Evolutionary conservation across 2,888 invertebrate genomes (phyloP).

Genomic region (Acleris literana): DNA sequence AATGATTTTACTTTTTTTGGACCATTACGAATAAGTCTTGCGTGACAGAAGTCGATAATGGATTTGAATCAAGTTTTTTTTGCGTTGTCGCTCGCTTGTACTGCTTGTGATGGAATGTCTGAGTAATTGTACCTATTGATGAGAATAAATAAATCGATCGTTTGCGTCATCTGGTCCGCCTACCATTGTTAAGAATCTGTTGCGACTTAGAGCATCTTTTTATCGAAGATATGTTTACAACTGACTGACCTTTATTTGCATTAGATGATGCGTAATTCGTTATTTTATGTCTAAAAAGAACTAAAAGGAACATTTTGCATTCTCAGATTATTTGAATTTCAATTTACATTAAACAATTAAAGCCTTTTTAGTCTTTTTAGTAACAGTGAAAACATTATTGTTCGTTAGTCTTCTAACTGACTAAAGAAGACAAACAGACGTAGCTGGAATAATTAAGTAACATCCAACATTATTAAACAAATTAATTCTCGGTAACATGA

Average conservation of each 20-base stretch:
- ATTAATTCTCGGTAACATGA: too few species aligned
- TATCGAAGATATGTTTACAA: background rate
- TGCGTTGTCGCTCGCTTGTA: conserved; percentile 9
- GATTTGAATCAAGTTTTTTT: conserved; percentile 5
- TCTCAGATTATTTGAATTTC: too few species aligned
- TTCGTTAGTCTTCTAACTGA: too few species aligned
- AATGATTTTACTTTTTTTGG: background rate
- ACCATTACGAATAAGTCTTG: background rate
- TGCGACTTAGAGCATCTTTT: background rate
- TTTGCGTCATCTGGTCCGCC: conserved; percentile 11
- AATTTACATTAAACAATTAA: too few species aligned
- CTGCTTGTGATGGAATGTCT: conserved; percentile 14
- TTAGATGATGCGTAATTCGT: background rate
- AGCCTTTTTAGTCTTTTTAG: too few species aligned
- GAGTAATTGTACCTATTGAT: conserved; percentile 20
- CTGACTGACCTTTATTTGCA: background rate
- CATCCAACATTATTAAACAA: too few species aligned
- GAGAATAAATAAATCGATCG: conserved; percentile 5
- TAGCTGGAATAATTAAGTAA: too few species aligned
- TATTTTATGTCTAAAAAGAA: too few species aligned
- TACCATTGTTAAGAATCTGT: conserved; percentile 18
- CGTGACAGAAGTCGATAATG: conserved; percentile 22
- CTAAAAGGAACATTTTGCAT: too few species aligned
- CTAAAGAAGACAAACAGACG: too few species aligned
- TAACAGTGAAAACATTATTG: too few species aligned